A percentile compares a stretch with the other conserved stretches of the same genome.
These are phyloP conservation scores for Anastrepha obliqua DNA, from an alignment of 1,140 invertebrate genomes.

Conservation along the genomic window DNA sequence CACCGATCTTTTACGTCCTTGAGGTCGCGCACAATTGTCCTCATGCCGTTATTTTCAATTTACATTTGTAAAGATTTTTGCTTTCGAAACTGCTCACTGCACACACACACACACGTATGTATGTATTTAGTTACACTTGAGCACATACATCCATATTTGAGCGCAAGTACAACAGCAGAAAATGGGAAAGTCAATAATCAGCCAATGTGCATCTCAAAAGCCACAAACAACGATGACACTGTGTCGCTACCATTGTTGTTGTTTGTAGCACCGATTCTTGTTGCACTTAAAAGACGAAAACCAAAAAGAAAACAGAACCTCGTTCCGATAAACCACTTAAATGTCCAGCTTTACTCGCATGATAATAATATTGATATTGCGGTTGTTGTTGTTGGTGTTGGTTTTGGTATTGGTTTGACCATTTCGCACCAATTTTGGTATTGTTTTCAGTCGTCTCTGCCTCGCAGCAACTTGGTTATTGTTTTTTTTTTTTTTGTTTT, in stretches of 20 bases:
- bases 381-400: slow-evolving; percentile 7
- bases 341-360: slow-evolving; percentile 21
- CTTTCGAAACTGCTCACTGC: not conserved
- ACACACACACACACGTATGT: not conserved
- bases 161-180: no score
- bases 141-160: no score
- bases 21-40: slow-evolving; percentile 8
- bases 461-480: slow-evolving; percentile 22
- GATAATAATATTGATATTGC: not conserved
- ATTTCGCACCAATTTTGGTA: slow-evolving; percentile 47
- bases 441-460: not conserved
- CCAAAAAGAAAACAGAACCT: not conserved
- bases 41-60: slow-evolving; percentile 29
- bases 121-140: not conserved
- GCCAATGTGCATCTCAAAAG: no score
- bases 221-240: no score
- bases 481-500: slow-evolving; percentile 15
- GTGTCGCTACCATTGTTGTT: no score
- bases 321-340: slow-evolving; percentile 13
- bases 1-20: not conserved
- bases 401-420: slow-evolving; percentile 5
- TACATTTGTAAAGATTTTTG: slow-evolving; percentile 47
- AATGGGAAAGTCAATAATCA: no score
- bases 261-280: not conserved
- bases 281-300: not conserved